A percentile compares a stretch with the other conserved stretches of the same genome.
phyloP scores from a whole-genome alignment of 2,797 vertebrate genomes.

The Parambassis ranga region DNA sequence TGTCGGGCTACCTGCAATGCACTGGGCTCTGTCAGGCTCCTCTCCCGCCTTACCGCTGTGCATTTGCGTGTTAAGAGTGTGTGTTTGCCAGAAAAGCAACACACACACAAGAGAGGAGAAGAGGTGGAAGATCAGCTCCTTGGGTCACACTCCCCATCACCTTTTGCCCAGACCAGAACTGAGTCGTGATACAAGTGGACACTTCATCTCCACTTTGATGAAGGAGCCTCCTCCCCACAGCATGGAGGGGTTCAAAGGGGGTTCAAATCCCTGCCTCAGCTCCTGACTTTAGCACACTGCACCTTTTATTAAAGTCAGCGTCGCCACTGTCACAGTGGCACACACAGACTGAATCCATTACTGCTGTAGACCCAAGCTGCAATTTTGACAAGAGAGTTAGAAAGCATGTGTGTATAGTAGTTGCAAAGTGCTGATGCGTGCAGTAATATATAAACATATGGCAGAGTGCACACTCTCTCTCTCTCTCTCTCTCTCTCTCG shows the following conservation, averaged over 20 bases:
- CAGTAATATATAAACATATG: conserved; percentile 56
- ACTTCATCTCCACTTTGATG: conserved; percentile 43
- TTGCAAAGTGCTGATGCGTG: conserved; percentile 65
- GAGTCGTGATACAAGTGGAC: conserved; percentile 17
- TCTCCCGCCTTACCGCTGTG: conserved; percentile 25
- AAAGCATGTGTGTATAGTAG: conserved; percentile 10
- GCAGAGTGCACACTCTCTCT: conserved; percentile 22
- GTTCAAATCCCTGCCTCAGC: conserved; percentile 41
- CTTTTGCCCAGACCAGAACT: conserved; percentile 33
- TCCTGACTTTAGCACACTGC: conserved; percentile 23
- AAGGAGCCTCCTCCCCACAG: not conserved
- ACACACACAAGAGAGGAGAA: not conserved
- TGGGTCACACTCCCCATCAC: conserved; percentile 25
- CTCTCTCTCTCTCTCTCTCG: not conserved
- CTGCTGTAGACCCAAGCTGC: conserved; percentile 6
- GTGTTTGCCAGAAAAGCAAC: conserved; percentile 12
- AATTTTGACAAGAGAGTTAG: conserved; percentile 25
- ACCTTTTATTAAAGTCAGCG: conserved; percentile 48
- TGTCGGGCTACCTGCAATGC: conserved; percentile 63
- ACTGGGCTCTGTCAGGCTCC: conserved; percentile 61
- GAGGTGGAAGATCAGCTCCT: conserved; percentile 23
- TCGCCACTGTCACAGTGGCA: conserved; percentile 28
- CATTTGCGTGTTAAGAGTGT: conserved; percentile 18
- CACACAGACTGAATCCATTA: conserved; percentile 37
- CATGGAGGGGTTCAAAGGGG: conserved; percentile 26